Percentiles rank a stretch among this genome's conserved stretches.
Conservation (phyloP, 2,797 vertebrate genomes). For the Sciurus carolinensis region DNA sequence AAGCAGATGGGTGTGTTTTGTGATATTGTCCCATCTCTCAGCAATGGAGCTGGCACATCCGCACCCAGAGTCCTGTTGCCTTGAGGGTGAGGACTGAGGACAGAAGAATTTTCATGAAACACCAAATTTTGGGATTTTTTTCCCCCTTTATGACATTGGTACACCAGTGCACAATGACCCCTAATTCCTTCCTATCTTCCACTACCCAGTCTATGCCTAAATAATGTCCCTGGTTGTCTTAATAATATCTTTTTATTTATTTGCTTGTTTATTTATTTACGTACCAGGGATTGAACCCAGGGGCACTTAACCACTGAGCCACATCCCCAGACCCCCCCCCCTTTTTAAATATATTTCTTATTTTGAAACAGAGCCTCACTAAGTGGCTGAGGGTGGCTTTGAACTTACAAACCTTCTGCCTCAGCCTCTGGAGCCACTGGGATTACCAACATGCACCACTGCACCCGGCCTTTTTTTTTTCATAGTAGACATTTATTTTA, state of each 20-base stretch:
- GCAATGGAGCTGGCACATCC: neutral
- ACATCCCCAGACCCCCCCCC: too few species aligned
- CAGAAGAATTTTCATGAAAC: neutral
- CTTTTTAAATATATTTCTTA: too few species aligned
- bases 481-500: neutral
- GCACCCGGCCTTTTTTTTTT: neutral
- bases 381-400: too few species aligned
- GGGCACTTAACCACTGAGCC: too few species aligned
- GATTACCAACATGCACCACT: too few species aligned
- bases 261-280: too few species aligned
- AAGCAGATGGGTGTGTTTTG: rapidly evolving
- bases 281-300: too few species aligned
- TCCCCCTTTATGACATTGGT: rapidly evolving
- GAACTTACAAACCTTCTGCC: too few species aligned
- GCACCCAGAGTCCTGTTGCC: neutral
- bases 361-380: too few species aligned
- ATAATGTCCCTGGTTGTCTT: neutral
- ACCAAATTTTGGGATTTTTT: neutral
- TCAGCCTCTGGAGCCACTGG: too few species aligned
- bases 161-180: neutral
- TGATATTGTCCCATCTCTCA: neutral
- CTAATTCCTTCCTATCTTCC: neutral
- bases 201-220: neutral
- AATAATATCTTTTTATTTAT: neutral
- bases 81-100: neutral